Base-by-base conservation (phyloP, 2,113 vertebrate genomes). In the Campylomormyrus tamandua region DNA sequence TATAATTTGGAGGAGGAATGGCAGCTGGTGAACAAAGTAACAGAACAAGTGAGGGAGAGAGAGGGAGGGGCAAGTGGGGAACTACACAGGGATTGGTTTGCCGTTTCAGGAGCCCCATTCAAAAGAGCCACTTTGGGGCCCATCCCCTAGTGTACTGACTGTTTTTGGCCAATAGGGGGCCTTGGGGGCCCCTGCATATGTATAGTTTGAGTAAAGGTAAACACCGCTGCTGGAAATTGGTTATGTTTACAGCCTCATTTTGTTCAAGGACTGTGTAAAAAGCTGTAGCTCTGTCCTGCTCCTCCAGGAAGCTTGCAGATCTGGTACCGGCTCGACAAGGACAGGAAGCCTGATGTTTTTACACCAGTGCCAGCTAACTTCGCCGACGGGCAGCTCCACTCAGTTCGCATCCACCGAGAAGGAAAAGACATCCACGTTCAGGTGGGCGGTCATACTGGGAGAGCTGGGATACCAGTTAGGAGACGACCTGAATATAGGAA, bases 251-350 rank as follows among this genome's bases (percentile, higher is more conserved):
- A 21, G 85, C 17, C 13, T 17, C 50, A 87, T 53, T 53, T 35
- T 45, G 5, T 52, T 19, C 48, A 27, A 24, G 46, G 85, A 15
- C 85, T 52, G 48, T 15, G 13, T 87, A 39, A 53, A 80, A 87
- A 53, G 5, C 85, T 15, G 48, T 92, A 91, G 89, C 80, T 48
- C 10, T 58, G 50, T 27, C 56, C 77, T 88, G n/a, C 70, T 93
- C 91, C 50, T 91, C 93, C 92, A 99, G 98, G 98, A 95, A 99
- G 97, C 92, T 96, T 99, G 93, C 98, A 99, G 93, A 97, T 99
- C 91, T 97, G 97, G 93, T 99, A 98, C 92, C 97, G 94, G 89
- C 94, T 98, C 6, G 96, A 96, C 93, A 94, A 93, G 0, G 97
- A 97, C 92, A 95, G 95, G 90, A 96, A 95, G 53, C 95, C 94